Evolutionary conservation across 2,113 vertebrate genomes (phyloP).

Genomic region (Erythrolamprus reginae): DNA sequence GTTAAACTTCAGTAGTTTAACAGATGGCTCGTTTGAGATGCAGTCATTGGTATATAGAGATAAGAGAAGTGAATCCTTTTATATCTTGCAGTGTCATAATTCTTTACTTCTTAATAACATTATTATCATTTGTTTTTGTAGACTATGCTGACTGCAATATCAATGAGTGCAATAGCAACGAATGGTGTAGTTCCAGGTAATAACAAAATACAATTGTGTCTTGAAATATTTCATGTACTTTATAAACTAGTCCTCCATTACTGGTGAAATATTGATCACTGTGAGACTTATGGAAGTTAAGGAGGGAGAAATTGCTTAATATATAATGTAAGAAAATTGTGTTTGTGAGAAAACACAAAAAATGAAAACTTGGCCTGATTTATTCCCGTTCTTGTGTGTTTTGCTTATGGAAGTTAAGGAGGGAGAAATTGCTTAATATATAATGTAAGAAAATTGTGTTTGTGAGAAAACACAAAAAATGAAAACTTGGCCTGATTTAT

Average conservation of each 20-base stretch:
- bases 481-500: not conserved
- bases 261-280: not conserved
- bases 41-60: too few relatives aligned
- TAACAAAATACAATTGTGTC: not conserved
- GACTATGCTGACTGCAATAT: constrained; percentile 96
- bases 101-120: not conserved
- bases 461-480: not conserved
- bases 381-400: not conserved
- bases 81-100: not conserved
- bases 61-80: not conserved
- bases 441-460: not conserved
- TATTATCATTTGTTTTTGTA: constrained; percentile 51
- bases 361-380: not conserved
- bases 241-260: not conserved
- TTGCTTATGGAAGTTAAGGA: not conserved
- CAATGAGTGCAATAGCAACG: constrained; percentile 97
- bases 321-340: not conserved
- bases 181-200: constrained; percentile 95
- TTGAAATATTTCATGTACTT: not conserved
- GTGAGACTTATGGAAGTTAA: not conserved
- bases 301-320: not conserved
- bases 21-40: too few relatives aligned
- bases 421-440: not conserved
- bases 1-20: too few relatives aligned
- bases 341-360: not conserved